These are phyloP conservation scores for Acanthis flammea DNA, from an alignment of 2,797 vertebrate species.

Conservation along the genomic window DNA sequence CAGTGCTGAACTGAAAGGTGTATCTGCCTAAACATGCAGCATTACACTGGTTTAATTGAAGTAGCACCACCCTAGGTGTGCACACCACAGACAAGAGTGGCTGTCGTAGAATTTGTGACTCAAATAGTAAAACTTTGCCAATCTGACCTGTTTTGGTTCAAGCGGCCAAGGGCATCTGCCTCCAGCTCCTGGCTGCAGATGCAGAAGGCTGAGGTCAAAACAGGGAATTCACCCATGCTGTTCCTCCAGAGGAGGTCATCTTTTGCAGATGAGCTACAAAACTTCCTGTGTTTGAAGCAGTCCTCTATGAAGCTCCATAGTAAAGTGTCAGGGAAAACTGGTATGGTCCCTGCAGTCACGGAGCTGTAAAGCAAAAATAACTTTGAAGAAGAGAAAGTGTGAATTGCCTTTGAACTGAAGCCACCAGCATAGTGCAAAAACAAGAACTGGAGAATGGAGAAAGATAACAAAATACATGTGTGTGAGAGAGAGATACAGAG, in stretches of 20 bases:
- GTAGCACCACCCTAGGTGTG: neutral
- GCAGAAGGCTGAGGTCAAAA: neutral
- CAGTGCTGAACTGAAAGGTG: neutral
- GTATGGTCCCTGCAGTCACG: neutral
- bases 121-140: neutral
- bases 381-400: neutral
- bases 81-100: neutral
- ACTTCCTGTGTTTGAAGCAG: neutral
- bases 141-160: neutral
- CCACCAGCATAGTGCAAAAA: neutral
- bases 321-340: neutral
- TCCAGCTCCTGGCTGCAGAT: neutral
- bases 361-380: neutral
- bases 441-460: neutral
- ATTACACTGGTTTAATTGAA: neutral
- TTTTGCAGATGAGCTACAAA: neutral
- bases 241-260: neutral
- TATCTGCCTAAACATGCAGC: neutral
- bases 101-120: neutral
- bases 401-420: neutral
- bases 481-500: neutral
- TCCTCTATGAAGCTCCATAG: neutral
- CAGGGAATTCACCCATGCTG: rapidly evolving
- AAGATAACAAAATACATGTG: neutral
- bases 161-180: neutral